Percentiles rank a stretch among this genome's conserved stretches.
These are phyloP conservation scores for Carollia perspicillata DNA, from an alignment of 2,113 vertebrate species.

Conservation along the genomic window DNA sequence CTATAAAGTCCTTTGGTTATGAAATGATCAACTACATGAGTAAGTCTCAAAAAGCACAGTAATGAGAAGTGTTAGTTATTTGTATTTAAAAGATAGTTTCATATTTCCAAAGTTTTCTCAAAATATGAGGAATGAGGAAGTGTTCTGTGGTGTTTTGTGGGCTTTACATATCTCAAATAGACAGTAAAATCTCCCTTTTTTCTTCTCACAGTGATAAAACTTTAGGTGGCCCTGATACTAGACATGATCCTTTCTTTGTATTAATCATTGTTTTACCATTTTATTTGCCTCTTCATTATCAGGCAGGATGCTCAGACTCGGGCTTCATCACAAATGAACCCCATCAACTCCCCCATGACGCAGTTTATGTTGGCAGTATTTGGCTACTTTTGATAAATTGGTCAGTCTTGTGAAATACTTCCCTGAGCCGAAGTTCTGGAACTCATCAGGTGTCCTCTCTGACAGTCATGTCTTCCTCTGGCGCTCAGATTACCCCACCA, in stretches of 20 bases:
- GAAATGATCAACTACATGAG: neutral
- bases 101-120: neutral
- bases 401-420: conserved; percentile 65
- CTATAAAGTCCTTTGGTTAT: neutral
- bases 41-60: neutral
- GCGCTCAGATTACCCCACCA: conserved; percentile 48
- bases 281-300: neutral
- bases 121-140: neutral
- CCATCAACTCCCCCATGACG: neutral
- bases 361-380: neutral
- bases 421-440: conserved; percentile 61
- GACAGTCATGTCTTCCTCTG: conserved; percentile 54
- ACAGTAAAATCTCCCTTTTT: neutral
- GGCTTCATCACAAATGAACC: neutral
- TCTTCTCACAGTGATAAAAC: neutral
- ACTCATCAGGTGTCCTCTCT: conserved; percentile 66
- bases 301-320: neutral
- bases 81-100: neutral
- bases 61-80: neutral
- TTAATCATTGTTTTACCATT: neutral
- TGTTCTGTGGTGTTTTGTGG: neutral
- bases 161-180: neutral
- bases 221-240: neutral
- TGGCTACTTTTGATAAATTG: conserved; percentile 51
- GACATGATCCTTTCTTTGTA: neutral